Conservation (phyloP, 1,140 invertebrate genomes). For the Melanaphis sacchari region DNA sequence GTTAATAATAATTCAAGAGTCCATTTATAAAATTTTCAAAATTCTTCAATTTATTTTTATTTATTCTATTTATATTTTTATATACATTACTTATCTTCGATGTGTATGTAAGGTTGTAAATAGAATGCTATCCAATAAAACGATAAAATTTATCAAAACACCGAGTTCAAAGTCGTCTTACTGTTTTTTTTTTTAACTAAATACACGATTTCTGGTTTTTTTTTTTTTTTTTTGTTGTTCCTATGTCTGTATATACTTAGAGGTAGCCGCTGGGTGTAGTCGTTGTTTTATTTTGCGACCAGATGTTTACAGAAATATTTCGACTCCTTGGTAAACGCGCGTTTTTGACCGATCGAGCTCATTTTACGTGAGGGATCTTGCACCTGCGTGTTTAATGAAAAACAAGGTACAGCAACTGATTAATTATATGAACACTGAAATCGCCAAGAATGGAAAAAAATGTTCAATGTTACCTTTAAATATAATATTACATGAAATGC, state of each 20-base stretch:
- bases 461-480: neutral
- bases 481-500: neutral
- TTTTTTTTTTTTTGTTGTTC: neutral
- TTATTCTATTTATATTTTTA: neutral
- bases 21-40: neutral
- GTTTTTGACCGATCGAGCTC: constrained; percentile 50
- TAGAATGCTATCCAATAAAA: neutral
- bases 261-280: neutral
- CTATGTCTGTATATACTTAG: neutral
- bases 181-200: constrained; percentile 11
- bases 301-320: constrained; percentile 53
- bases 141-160: neutral
- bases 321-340: constrained; percentile 41
- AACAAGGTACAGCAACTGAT: constrained; percentile 30
- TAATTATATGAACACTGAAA: constrained; percentile 6
- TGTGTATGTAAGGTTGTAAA: neutral
- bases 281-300: constrained; percentile 50
- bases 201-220: neutral
- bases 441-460: neutral
- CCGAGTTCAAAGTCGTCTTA: neutral
- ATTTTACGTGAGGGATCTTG: constrained; percentile 48
- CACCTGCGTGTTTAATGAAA: constrained; percentile 52
- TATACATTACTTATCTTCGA: neutral
- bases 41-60: neutral
- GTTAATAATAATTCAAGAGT: neutral